Evolutionary conservation across 92 coral and sea anemone species (phyloP).

Genomic region (Umimayanthus kanabou): DNA sequence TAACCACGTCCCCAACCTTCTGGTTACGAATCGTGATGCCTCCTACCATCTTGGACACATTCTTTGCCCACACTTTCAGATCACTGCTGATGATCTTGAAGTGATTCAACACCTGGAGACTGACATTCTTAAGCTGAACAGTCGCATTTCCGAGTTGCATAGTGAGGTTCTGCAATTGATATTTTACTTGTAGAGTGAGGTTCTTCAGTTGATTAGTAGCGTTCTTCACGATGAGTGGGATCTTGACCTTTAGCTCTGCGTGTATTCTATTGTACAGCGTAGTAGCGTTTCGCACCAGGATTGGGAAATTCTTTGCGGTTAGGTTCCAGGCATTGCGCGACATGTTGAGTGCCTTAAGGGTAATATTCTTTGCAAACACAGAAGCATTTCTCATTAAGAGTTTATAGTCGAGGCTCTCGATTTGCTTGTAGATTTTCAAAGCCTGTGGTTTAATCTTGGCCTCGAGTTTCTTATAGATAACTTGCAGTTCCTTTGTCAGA

Average conservation of each 20-base stretch:
- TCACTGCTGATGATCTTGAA: constrained; percentile 65
- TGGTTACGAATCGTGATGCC: constrained; percentile 62
- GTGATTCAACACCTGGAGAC: constrained; percentile 38
- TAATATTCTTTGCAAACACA: constrained; percentile 58
- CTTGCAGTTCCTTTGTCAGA: constrained; percentile 63
- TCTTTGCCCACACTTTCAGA: constrained; percentile 69
- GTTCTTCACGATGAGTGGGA: constrained; percentile 31
- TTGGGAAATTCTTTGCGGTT: constrained; percentile 48
- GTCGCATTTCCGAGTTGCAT: constrained; percentile 69
- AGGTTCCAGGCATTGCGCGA: constrained; percentile 56
- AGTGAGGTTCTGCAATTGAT: constrained; percentile 51
- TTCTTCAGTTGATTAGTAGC: constrained; percentile 47
- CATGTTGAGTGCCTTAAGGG: constrained; percentile 53
- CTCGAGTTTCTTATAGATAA: constrained; percentile 64
- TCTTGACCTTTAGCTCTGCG: constrained; percentile 30
- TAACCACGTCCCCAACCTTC: constrained; percentile 52
- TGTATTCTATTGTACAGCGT: constrained; percentile 58
- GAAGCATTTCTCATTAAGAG: constrained; percentile 61
- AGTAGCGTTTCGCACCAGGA: constrained; percentile 60
- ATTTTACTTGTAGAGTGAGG: constrained; percentile 56
- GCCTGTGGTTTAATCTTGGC: constrained; percentile 69
- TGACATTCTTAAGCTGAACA: constrained; percentile 59
- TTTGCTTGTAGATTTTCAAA: constrained; percentile 60
- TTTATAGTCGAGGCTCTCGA: constrained; percentile 68
- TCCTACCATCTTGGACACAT: constrained; percentile 69